Evolutionary conservation across 2,797 vertebrate genomes (phyloP).

Genomic region (Nothura maculosa): DNA sequence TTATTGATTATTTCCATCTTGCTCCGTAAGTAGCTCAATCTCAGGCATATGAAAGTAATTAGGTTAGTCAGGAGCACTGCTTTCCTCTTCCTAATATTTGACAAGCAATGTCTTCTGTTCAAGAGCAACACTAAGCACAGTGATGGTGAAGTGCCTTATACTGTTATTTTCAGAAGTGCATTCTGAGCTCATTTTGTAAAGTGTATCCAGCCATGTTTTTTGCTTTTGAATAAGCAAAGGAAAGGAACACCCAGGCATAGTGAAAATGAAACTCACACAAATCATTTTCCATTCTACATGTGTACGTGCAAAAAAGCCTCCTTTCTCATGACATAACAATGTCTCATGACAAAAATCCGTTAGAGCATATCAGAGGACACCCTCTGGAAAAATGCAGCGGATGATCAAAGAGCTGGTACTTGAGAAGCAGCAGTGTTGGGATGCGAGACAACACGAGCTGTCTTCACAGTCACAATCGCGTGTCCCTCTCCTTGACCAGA

Average conservation of each 20-base stretch:
- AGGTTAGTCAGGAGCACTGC: neutral
- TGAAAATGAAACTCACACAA: neutral
- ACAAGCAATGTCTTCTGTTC: neutral
- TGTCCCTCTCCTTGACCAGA: neutral
- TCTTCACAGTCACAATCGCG: neutral
- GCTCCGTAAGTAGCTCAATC: neutral
- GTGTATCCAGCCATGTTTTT: neutral
- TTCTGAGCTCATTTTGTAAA: neutral
- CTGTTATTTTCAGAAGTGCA: neutral
- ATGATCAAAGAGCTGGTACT: neutral
- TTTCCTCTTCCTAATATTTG: neutral
- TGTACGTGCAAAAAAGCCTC: neutral
- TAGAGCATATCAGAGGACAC: neutral
- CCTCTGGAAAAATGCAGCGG: neutral
- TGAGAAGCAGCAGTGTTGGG: neutral
- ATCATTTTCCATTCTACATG: neutral
- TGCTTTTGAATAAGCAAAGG: fast-evolving
- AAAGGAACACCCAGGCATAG: neutral
- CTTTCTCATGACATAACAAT: neutral
- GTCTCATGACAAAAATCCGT: neutral
- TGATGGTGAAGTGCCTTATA: neutral
- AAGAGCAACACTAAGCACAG: neutral
- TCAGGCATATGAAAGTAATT: neutral
- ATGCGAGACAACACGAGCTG: neutral
- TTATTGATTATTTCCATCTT: neutral